phyloP scores from a whole-genome alignment of 2,797 vertebrate species.

The Channa striata region DNA sequence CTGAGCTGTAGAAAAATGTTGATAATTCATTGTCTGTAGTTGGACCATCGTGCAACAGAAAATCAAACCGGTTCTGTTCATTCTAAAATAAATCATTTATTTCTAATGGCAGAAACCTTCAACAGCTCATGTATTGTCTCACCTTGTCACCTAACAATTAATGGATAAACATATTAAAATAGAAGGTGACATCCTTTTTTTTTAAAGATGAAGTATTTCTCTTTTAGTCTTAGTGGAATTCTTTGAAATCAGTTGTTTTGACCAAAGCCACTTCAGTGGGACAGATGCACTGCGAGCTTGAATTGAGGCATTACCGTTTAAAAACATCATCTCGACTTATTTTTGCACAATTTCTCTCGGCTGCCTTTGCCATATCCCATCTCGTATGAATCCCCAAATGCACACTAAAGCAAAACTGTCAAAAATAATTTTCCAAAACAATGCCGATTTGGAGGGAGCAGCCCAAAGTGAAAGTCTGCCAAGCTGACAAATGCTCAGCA shows the following conservation, averaged over 20 bases:
- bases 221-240: slow-evolving; percentile 18
- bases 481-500: slow-evolving; percentile 51
- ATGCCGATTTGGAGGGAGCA: slow-evolving; percentile 29
- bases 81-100: neutral
- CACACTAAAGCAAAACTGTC: slow-evolving; percentile 49
- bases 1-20: neutral
- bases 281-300: slow-evolving; percentile 11
- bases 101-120: neutral
- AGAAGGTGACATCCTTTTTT: neutral
- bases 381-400: slow-evolving; percentile 44
- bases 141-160: neutral
- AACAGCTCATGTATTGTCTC: neutral
- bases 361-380: slow-evolving; percentile 36
- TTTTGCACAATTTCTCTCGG: slow-evolving; percentile 23
- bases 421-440: slow-evolving; percentile 55
- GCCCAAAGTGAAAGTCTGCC: slow-evolving; percentile 35
- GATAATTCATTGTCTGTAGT: neutral
- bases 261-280: slow-evolving; percentile 32
- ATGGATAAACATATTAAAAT: neutral
- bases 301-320: slow-evolving; percentile 14
- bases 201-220: neutral
- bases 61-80: neutral
- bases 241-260: slow-evolving; percentile 22
- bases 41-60: neutral
- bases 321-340: slow-evolving; percentile 31